Conservation (phyloP, 53 echinoderm and acorn worm genomes). For the Paracentrotus lividus region DNA sequence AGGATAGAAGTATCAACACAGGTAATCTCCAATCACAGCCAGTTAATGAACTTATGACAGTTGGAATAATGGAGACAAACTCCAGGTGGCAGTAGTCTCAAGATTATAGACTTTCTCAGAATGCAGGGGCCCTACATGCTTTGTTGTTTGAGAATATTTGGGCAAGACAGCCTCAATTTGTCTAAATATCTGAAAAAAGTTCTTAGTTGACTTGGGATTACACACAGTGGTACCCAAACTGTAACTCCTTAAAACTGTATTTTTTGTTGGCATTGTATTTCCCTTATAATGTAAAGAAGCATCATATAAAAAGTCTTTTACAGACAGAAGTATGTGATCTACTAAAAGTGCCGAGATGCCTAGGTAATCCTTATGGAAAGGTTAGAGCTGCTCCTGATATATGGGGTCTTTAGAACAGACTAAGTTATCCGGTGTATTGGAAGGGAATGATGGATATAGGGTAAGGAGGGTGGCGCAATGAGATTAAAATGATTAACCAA, state of each 20-base stretch:
- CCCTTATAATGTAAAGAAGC: not conserved
- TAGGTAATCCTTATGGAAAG: not conserved
- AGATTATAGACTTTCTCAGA: not conserved
- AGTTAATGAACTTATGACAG: slow-evolving; percentile 36
- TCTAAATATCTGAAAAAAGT: not conserved
- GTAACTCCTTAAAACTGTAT: no score
- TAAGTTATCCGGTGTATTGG: not conserved
- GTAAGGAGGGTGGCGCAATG: not conserved
- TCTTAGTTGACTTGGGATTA: not conserved
- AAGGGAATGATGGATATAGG: not conserved
- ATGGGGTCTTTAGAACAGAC: not conserved
- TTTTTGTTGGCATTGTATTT: no score
- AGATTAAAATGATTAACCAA: slow-evolving; percentile 12
- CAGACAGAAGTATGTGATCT: not conserved
- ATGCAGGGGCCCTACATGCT: no score
- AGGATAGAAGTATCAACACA: slow-evolving; percentile 34
- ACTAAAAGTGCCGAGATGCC: not conserved
- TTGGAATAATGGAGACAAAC: slow-evolving; percentile 17
- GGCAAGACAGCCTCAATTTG: not conserved
- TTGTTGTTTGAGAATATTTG: not conserved
- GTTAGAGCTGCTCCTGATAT: not conserved
- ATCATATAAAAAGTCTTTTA: not conserved
- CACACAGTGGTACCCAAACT: not conserved
- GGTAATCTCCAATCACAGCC: slow-evolving; percentile 40
- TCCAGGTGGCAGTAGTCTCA: slow-evolving; percentile 8